phyloP scores from a whole-genome alignment of 2,113 vertebrate genomes.

The Ascaphus truei region DNA sequence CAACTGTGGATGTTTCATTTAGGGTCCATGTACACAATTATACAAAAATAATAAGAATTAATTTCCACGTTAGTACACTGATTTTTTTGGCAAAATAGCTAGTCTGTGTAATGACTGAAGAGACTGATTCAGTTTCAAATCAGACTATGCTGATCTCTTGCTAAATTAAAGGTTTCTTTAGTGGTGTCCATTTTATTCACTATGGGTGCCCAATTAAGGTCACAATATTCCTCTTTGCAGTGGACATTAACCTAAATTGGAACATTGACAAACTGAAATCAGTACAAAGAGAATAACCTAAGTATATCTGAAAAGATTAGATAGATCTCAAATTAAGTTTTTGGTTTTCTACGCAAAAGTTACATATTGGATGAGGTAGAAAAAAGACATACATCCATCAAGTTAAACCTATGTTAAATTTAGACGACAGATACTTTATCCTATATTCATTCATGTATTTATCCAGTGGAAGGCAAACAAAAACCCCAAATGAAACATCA shows the following conservation, averaged over 20 bases:
- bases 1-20: too few species aligned
- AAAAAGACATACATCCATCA: not conserved
- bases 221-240: not conserved
- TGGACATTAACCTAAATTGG: not conserved
- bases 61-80: not conserved
- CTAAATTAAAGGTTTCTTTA: not conserved
- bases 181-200: not conserved
- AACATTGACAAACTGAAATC: not conserved
- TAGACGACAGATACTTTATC: too few species aligned
- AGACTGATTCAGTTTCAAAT: conserved; percentile 1
- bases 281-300: not conserved
- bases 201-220: not conserved
- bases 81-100: not conserved
- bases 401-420: not conserved
- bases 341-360: not conserved
- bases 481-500: too few species aligned
- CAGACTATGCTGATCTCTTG: conserved; percentile 8
- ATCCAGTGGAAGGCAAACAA: too few species aligned
- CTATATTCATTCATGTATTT: too few species aligned
- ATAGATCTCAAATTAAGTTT: not conserved
- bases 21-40: not conserved
- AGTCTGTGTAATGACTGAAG: not conserved
- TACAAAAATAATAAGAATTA: not conserved
- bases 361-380: not conserved
- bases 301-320: not conserved